Percentiles rank a stretch among this genome's conserved stretches.
phyloP scores from a whole-genome alignment of 2,797 vertebrate genomes.

The Periparus ater region DNA sequence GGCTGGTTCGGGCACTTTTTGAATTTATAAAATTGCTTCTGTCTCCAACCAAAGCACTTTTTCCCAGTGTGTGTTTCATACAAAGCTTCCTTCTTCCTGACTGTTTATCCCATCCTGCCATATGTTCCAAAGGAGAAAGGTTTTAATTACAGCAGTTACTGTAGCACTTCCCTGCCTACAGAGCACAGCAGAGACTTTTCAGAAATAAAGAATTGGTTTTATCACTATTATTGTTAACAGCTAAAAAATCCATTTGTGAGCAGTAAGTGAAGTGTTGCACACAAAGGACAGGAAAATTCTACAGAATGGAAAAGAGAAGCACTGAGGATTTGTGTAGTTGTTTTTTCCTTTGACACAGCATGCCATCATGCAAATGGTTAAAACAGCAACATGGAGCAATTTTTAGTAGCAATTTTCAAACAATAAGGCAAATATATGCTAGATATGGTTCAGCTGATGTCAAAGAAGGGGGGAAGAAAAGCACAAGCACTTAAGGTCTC shows the following conservation, averaged over 20 bases:
- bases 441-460: background rate
- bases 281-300: background rate
- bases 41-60: background rate
- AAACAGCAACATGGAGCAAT: background rate
- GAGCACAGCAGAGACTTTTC: background rate
- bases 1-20: background rate
- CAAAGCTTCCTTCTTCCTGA: background rate
- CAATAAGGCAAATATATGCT: background rate
- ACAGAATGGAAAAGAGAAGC: background rate
- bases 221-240: background rate
- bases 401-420: background rate
- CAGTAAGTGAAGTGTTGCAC: background rate
- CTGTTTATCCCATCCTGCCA: background rate
- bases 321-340: background rate
- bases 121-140: background rate
- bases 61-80: background rate
- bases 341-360: background rate
- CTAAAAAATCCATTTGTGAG: background rate
- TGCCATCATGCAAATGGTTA: background rate
- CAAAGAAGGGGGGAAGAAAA: rapidly evolving
- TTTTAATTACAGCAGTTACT: background rate
- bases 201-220: background rate
- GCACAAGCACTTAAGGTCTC: background rate
- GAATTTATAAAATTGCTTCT: background rate
- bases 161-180: background rate